Evolutionary conservation across 2,797 vertebrate genomes (phyloP), one percentile per base, ranked within the genome.

Genomic region (Urosaurus nigricauda): DNA sequence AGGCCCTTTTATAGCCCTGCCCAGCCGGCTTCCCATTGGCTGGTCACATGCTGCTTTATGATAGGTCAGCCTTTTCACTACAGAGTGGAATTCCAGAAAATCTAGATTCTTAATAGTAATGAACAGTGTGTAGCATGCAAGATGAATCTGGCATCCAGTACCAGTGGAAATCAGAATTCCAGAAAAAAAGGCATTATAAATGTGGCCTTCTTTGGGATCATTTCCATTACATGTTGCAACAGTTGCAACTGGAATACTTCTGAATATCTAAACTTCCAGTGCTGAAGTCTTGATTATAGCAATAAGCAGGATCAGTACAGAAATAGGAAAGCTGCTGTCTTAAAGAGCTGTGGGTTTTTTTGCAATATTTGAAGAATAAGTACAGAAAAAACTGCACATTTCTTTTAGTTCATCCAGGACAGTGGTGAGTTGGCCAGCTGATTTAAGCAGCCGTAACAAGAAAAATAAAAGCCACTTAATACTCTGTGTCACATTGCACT

Each of bases 401-500:
- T 75, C n/a, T 77, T 77, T 43, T 77, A 56, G 13, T 53, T 83
- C 58, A 37, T 88, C 60, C 47, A 68, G 56, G 78, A 78, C 24
- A 86, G 29, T 88, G 21, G 26, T 14, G 37, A 88, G 6, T 85
- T 60, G 37, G 37, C 63, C 8, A 37, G 0, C 63, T 84, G 90
- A 91, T 29, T 91, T 51, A 35, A 86, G 65, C 9, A 63, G 43
- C 79, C 29, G 51, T 35, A 29, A 74, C 73, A 60, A 14, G 78
- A 58, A n/a, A 51, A 90, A 88, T 40, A 77, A 77, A 9, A 32
- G 70, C 1, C 43, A 43, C 51, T 88, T 93, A 88, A 21, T 80
- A 92, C 63, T 89, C 90, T 94, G 89, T 86, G 75, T 6, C 1
- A 70, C 14, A 8, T 92, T 37, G 24, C 51, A 4, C 68, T 93